Evolutionary conservation across 2,888 invertebrate species (phyloP), one percentile per base, ranked within the genome.

Genomic region (Drosophila phalerata): DNA sequence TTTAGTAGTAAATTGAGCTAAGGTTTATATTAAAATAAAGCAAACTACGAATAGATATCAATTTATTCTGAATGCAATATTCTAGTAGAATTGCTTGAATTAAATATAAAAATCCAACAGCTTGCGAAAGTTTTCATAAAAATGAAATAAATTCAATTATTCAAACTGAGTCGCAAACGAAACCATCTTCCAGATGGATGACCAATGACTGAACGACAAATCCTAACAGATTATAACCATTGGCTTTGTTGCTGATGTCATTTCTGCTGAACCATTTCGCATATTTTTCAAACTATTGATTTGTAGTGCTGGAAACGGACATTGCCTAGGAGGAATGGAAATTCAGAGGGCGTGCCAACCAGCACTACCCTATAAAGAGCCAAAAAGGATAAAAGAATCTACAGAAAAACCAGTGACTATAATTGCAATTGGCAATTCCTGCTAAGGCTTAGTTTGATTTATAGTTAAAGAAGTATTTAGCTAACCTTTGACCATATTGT

Each of bases 271-370:
- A 71, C 69, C 77, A 79, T 77, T 85, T 79, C 74, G 82, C 79
- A 82, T 82, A 79, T 82, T 81, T 77, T 79, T 70, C 85, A 82
- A 82, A 77, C 77, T 85, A 77, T 82, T 82, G 82, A 82, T 85
- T 82, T 82, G 79, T 85, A 79, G 74, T 71, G 65, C 52, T 62
- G 64, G 65, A 73, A 71, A 63, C 58, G 68, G 51, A 53, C 45
- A 53, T 22, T 5, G 13, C 19, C 34, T 13, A 11, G 25, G 11
- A 3, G 8, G 5, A 43, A 15, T 19, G 30, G n/a, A 28, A 11
- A 25, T 5, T 37, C 22, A 37, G 34, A 19, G 42, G 62, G 43
- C 56, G 57, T 47, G 45, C 38, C 38, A 32, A 30, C 13, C 53
- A 42, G 19, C 9, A 32, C 30, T 15, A 32, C 1, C 10, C 30